A percentile compares a stretch with the other conserved stretches of the same genome.
Evolutionary conservation across 2,888 invertebrate species (phyloP).

Genomic region (Linnaemya vulpina): DNA sequence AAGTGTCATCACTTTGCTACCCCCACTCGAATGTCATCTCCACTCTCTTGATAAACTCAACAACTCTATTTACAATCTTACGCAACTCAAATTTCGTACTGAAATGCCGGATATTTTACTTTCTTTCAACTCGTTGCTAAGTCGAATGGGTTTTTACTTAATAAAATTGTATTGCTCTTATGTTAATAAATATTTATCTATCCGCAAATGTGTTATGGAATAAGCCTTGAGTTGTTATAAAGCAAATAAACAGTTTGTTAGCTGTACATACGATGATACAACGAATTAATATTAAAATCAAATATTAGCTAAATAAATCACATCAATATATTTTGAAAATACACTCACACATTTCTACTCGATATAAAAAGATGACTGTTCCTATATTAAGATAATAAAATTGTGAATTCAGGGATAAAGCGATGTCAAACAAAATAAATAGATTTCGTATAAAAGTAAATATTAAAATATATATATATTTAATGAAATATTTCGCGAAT

Average conservation of each 20-base stretch:
- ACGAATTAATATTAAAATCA: slow-evolving; percentile 10
- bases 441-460: background rate
- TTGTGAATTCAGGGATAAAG: background rate
- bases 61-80: too few species aligned
- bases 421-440: slow-evolving; percentile 14
- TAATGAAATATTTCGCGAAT: background rate
- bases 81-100: too few species aligned
- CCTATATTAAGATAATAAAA: background rate
- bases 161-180: background rate
- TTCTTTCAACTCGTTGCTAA: background rate
- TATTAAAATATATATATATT: background rate
- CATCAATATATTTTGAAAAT: slow-evolving; percentile 18
- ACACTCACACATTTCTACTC: background rate
- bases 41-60: too few species aligned
- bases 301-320: slow-evolving; percentile 35
- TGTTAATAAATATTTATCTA: background rate
- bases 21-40: too few species aligned
- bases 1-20: too few species aligned
- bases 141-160: background rate
- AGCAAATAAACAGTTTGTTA: background rate
- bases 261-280: background rate
- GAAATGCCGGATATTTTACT: background rate
- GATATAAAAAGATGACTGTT: slow-evolving; percentile 1
- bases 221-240: slow-evolving; percentile 8
- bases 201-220: background rate